Percentiles rank a stretch among this genome's conserved stretches.
phyloP scores from a whole-genome alignment of 2,797 vertebrate genomes.

The Carapus acus region DNA sequence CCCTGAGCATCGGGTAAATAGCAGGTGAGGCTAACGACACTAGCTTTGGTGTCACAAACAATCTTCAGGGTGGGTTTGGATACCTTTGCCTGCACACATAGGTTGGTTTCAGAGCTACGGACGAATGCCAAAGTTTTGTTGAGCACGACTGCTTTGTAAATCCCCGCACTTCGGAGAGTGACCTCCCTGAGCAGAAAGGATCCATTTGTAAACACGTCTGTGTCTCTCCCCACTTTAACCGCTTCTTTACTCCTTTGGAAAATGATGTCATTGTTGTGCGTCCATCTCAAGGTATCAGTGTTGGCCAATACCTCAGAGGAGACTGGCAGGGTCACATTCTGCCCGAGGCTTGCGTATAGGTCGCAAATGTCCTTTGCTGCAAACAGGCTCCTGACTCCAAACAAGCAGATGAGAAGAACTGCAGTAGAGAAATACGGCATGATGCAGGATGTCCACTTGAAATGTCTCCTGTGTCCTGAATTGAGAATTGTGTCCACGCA shows the following conservation, averaged over 20 bases:
- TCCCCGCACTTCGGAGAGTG: slow-evolving; percentile 36
- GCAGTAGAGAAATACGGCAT: slow-evolving; percentile 37
- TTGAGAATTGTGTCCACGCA: background rate
- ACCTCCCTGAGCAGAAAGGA: slow-evolving; percentile 49
- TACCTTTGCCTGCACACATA: slow-evolving; percentile 52
- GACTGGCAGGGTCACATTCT: slow-evolving; percentile 38
- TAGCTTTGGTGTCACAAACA: slow-evolving; percentile 40
- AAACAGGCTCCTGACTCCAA: slow-evolving; percentile 20
- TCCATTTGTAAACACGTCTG: slow-evolving; percentile 42
- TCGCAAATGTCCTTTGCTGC: slow-evolving; percentile 37
- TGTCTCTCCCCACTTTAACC: slow-evolving; percentile 38
- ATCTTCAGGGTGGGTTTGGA: slow-evolving; percentile 49
- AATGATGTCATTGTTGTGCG: slow-evolving; percentile 34
- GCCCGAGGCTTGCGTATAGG: slow-evolving; percentile 35
- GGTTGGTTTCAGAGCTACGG: slow-evolving; percentile 7
- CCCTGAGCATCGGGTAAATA: slow-evolving; percentile 17
- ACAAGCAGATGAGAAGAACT: slow-evolving; percentile 28
- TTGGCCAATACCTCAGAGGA: slow-evolving; percentile 12
- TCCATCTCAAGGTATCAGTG: slow-evolving; percentile 48
- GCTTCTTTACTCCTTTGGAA: slow-evolving; percentile 15
- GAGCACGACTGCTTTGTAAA: slow-evolving; percentile 32
- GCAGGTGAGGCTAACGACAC: slow-evolving; percentile 45
- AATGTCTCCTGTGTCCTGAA: background rate
- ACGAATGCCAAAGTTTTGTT: background rate
- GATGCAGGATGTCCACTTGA: background rate